Base-by-base conservation (phyloP, 92 coral and sea anemone species). In the Parazoanthus darwini region DNA sequence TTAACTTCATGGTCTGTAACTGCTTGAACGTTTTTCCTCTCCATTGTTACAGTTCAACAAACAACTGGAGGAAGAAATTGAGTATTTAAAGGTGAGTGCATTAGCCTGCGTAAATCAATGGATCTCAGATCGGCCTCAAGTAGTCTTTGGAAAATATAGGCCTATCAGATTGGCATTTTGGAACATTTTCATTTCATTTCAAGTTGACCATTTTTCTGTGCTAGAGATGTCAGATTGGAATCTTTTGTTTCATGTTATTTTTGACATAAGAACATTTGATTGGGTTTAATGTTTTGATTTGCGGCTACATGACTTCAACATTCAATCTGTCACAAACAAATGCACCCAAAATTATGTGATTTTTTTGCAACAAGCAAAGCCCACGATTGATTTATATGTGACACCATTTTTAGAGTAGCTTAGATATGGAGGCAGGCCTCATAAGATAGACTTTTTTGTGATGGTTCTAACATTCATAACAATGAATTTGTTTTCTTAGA, bases 41-140 rank as follows among this genome's bases (percentile, higher is more conserved):
- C 0, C 38, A 18, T 36, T 44, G 74, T 85, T 91, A 35, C 88
- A 97, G 98, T 95, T 92, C 90, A 91, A 95, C 81, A 97, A 94
- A 88, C 99, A 97, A 80, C 94, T 97, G 54, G 99, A 97, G 84
- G 99, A 97, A 76, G 99, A 97, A 88, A 97, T 97, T 71, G 99
- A 97, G 48, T 95, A 95, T 87, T 92, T 97, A 13, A 97, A 97
- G 98, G 99, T 97, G 74, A 83, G 66, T 20, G 26, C 16, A 13
- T 46, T 46, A 6, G 11, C 51, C 23, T 58, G 15, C 66, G 1
- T 23, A 86, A 26, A 29, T 51, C 13, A 39, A 23, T 74, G 50
- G 13, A 6, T 26, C 51, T 43, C 33, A 44, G 25, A 6, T 38
- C 70, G 42, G 70, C 84, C 51, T 80, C 1, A 80, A 43, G 70